Evolutionary conservation across 2,113 vertebrate genomes (phyloP).

Genomic region (Origma solitaria): DNA sequence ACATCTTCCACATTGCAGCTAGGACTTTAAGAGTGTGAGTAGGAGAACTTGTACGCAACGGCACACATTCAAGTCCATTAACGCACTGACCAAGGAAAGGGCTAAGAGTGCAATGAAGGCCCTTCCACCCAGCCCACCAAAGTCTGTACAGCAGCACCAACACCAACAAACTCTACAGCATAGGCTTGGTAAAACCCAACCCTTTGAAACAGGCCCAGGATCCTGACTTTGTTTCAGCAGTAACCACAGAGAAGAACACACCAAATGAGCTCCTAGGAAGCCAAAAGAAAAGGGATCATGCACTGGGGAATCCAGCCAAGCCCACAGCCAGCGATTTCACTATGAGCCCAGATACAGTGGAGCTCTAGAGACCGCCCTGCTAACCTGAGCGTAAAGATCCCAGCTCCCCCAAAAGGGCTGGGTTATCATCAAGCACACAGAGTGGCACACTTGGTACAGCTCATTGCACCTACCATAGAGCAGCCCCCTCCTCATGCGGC

Average conservation of each 20-base stretch:
- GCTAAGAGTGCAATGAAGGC: neutral
- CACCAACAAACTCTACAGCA: neutral
- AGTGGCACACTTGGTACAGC: neutral
- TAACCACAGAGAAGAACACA: neutral
- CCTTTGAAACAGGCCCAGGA: neutral
- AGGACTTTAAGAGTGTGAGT: neutral
- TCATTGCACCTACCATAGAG: slow-evolving; percentile 74
- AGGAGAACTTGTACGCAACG: neutral
- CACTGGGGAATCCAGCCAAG: neutral
- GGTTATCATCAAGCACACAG: neutral
- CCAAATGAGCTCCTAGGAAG: neutral
- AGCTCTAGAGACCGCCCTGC: neutral
- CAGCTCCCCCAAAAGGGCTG: neutral
- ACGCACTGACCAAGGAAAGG: neutral
- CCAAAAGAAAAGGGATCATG: neutral
- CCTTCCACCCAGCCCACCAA: neutral
- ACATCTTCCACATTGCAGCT: fast-evolving
- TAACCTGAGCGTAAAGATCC: neutral
- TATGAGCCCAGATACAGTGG: neutral
- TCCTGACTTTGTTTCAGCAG: neutral
- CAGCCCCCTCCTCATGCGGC: slow-evolving; percentile 85
- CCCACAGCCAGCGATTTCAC: neutral
- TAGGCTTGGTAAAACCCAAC: fast-evolving
- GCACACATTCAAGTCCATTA: neutral
- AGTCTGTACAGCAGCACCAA: neutral